Evolutionary conservation across 1,140 invertebrate species (phyloP), one percentile per base, ranked within the genome.

Genomic region (Campoletis sonorensis): DNA sequence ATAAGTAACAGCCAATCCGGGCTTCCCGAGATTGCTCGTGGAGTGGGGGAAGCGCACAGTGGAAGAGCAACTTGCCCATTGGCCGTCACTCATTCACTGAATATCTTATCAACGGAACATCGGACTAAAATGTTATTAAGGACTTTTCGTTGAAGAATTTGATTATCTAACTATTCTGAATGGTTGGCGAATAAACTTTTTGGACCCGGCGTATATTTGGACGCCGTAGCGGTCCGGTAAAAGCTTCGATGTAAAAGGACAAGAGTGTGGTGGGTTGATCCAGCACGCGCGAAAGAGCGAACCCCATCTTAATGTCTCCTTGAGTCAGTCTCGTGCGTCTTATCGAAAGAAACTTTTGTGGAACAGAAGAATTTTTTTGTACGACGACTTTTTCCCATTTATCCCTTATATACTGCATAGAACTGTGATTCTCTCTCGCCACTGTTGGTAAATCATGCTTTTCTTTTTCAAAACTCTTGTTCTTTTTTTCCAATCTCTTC

Each of bases 261-360:
- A 26, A 64, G 13, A 26, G 61, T 64, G n/a, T 23, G 61, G 23
- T 64, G 61, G 21, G 23, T 26, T 64, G 61, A 64, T 64, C 61
- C 61, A 64, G 54, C 54, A 58, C 54, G 54, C 54, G 54, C 54
- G 54, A 23, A 58, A 58, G 54, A 58, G 18, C 18, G 54, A 58
- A 58, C 16, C 54, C 21, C 54, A 58, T 58, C 54, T 64, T 64
- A 64, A 64, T 64, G 61, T 64, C 61, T 64, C 23, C 21, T 64
- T 23, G 23, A 64, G 61, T 64, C n/a, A 64, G 61, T 26, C 61
- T 64, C 61, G 21, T 23, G 61, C 61, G n/a, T 26, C 61, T 64
- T 64, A 26, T 64, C 61, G 21, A 26, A 64, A 5, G 23, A 64
- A 64, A 23, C 10, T 64, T 64, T 64, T 64, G 61, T 64, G 5